Conservation (phyloP, 2,888 invertebrate species). For the Rotaria socialis region DNA sequence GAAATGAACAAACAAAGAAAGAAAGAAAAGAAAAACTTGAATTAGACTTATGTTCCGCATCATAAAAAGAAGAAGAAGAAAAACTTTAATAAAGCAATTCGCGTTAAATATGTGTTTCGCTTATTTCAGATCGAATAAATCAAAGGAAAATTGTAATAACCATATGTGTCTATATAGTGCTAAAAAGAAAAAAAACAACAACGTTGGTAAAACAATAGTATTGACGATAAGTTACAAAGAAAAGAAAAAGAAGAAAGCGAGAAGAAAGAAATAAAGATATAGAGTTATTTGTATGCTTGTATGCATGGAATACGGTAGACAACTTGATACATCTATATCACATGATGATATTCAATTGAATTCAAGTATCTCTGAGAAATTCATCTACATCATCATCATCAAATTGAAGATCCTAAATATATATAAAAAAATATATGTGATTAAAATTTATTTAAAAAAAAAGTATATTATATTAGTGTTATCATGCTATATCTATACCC, state of each 20-base stretch:
- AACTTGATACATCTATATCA: conserved; percentile 23
- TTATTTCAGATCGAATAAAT: conserved; percentile 21
- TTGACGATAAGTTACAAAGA: conserved; percentile 26
- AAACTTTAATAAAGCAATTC: neutral
- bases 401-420: neutral
- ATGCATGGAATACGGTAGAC: neutral
- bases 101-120: neutral
- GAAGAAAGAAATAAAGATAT: neutral
- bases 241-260: neutral
- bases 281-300: neutral
- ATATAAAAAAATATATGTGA: neutral
- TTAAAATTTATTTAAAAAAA: neutral
- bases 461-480: neutral
- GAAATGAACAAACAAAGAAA: neutral
- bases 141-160: neutral
- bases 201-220: conserved; percentile 19
- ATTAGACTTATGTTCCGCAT: conserved; percentile 1
- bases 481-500: neutral
- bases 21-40: neutral
- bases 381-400: conserved; percentile 29
- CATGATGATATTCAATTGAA: neutral
- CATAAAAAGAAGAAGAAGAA: neutral
- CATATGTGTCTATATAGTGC: conserved; percentile 20
- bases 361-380: conserved; percentile 30
- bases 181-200: conserved; percentile 13